Evolutionary conservation across 2,797 vertebrate genomes (phyloP), one percentile per base, ranked within the genome.

Genomic region (Eospalax fontanierii): DNA sequence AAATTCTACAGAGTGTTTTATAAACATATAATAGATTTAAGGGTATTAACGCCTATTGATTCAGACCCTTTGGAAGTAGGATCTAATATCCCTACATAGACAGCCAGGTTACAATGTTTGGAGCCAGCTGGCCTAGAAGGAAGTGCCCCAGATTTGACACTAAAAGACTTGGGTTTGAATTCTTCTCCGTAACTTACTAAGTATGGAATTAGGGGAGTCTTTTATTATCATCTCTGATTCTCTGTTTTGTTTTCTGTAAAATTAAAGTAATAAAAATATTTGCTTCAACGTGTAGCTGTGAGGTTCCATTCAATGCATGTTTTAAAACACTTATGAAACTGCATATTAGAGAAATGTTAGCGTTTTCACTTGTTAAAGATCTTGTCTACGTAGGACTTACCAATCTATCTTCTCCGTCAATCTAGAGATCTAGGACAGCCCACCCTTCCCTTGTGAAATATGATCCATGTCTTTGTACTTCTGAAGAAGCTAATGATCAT

Each of bases 401-500:
- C 46, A 71, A 38, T 70, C 63, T 40, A 38, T 70, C 63, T 40
- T 80, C 76, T 93, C 76, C 73, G 70, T 71, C n/a, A 57, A 21
- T 78, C 74, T 76, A n/a, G 19, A 71, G 70, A 33, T 33, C 4
- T 1, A 22, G 61, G 6, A 21, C 61, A 68, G 74, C 90, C 94
- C 90, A 93, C 26, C 63, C 66, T 66, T 18, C 26, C 57, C 54
- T 57, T 35, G 0, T 33, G 70, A 93, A 90, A 95, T 90, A 94
- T 35, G 38, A 93, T 87, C 90, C 63, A 68, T 81, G 70, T 85
- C 78, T 43, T 91, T 76, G 22, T 11, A 81, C 91, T 95, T 96
- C 83, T 94, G 30, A 97, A 83, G 89, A 87, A 71, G 28, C 70
- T 95, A 95, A 97, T 92, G 76, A 94, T 74, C 88, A 54, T 96